A percentile compares a stretch with the other conserved stretches of the same genome.
phyloP scores from a whole-genome alignment of 2,888 invertebrate species.

The Taphrorychus bicolor region DNA sequence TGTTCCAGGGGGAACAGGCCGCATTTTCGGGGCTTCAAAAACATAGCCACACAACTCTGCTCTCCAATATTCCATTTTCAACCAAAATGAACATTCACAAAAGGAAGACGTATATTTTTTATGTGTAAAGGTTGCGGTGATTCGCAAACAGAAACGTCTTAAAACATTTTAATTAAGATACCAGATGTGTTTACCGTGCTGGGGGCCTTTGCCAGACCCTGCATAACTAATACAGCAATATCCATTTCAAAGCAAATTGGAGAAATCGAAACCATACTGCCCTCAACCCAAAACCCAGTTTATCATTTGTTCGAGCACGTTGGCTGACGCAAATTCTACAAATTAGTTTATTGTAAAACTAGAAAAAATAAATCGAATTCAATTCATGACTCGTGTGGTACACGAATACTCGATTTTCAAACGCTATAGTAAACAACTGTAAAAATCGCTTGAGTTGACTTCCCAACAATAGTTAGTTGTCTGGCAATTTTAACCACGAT shows the following conservation, averaged over 20 bases:
- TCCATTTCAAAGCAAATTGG: constrained; percentile 2
- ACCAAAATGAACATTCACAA: background rate
- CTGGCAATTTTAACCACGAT: background rate
- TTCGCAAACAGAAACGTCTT: background rate
- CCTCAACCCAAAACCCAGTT: constrained; percentile 12
- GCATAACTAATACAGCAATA: background rate
- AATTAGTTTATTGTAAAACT: constrained; percentile 27
- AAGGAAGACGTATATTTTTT: background rate
- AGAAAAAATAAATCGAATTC: constrained; percentile 23
- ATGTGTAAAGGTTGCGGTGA: background rate
- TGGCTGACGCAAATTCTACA: constrained; percentile 17
- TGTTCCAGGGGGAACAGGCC: background rate
- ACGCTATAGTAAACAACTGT: constrained; percentile 10
- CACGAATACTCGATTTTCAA: constrained; percentile 18
- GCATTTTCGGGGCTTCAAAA: background rate
- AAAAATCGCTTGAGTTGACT: constrained; percentile 4
- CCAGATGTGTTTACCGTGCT: background rate
- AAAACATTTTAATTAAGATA: background rate
- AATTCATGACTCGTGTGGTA: constrained; percentile 6
- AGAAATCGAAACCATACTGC: constrained; percentile 4
- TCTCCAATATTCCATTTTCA: background rate
- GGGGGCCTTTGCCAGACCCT: background rate
- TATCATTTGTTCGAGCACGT: background rate
- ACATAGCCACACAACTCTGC: background rate
- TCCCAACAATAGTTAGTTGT: background rate